Evolutionary conservation across 2,888 invertebrate species (phyloP), one percentile per base, ranked within the genome.

Genomic region (Apamea crenata): DNA sequence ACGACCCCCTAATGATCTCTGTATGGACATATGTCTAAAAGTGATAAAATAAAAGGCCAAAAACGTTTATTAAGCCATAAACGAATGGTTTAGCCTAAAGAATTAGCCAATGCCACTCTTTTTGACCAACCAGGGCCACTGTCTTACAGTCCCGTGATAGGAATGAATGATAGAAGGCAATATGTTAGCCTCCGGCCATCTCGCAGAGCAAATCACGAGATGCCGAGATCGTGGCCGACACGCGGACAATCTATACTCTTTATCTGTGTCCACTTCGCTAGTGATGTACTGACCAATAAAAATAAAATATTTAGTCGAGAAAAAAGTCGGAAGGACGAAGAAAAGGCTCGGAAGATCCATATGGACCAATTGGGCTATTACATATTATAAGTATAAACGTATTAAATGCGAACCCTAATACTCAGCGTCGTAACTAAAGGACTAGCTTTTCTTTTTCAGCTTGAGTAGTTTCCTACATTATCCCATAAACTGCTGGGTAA

Each of bases 161-260:
- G 47, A 81, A 85, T 85, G 73, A 82, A 71, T 84, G 44, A 84
- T 73, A 81, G 61, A 75, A 63, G 36, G 86, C 71, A 82, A 82
- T 86, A 76, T 82, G 76, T 83, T 53, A 67, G 86, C 86, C 83
- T n/a, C 32, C 56, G 74, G 86, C 87, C 65, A 87, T 84, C 83
- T 83, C 78, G 81, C 82, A 84, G 87, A 83, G 85, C 84, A 81
- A 83, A 86, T 85, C 85, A 84, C 61, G 84, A 83, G 91, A 91
- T 90, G 81, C 85, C 71, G 81, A 88, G 91, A 92, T 91, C 91
- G 91, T 91, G 91, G 89, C 89, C 83, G 85, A 84, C 89, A 88
- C 87, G 77, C 81, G 78, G 77, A 77, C 82, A 91, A 93, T 94
- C 93, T 93, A 89, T 92, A 93, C 92, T 91, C 89, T 90, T 89